Base-by-base conservation (phyloP, 2,113 vertebrate genomes). In the Glaucomys volans region DNA sequence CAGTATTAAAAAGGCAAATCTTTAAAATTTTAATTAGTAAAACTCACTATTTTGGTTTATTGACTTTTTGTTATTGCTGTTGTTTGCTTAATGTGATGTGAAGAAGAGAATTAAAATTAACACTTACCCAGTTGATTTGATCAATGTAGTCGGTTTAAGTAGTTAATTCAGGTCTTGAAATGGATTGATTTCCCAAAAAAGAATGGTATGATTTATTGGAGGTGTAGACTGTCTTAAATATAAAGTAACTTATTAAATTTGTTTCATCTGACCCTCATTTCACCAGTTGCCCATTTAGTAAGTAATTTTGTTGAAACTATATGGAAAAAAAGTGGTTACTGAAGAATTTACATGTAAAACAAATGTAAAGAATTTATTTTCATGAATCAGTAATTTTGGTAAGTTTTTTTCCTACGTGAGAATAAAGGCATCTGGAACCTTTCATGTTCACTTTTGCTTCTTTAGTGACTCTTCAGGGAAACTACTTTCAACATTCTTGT, bases 81-180 rank as follows among this genome's bases (percentile, higher is more conserved):
- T 74, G 7, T 82, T 4, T 79, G 35, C 0, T 40, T 3, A 64
- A 24, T n/a, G 11, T 59, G 79, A 91, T 14, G 17, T 81, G 16
- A 91, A 82, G 37, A 86, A 40, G 42, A 95, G 4, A 97, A 91
- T 86, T 94, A 66, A 93, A 96, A 92, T 71, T 0, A 96, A 95
- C 12, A 57, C 13, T 79, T 92, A 90, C 50, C 14, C 9, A 52
- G 28, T 94, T 80, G 86, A 87, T 85, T 69, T 86, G 52, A 69
- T 95, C 42, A 76, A 3, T 35, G 16, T 24, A 30, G 28, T 75
- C 24, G 79, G 50, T 8, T 59, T 69, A 59, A 54, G 28, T 57
- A 57, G n/a, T 77, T 76, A 92, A 71, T 64, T 37, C 1, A 69
- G 16, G 30, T 89, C 42, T 94, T 22, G 75, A 66, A 95, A 32